Evolutionary conservation across 2,797 vertebrate species (phyloP).

Genomic region (Acipenser transmontanus): DNA sequence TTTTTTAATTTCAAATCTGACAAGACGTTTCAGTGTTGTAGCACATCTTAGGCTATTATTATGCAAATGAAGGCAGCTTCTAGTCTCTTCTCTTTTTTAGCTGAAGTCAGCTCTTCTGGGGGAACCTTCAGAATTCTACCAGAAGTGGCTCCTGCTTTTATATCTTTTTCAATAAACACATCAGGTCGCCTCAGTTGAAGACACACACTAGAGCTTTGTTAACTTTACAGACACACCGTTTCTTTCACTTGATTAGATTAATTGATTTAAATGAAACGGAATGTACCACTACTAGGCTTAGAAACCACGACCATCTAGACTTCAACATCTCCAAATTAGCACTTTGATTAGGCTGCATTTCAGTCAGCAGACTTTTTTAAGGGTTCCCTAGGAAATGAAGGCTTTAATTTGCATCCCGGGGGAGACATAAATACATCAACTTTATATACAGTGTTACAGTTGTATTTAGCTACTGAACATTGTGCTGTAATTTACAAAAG

Average conservation of each 20-base stretch:
- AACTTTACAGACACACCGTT: slow-evolving; percentile 24
- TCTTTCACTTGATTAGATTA: background rate
- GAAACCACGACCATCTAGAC: no score
- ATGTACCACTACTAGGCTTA: no score
- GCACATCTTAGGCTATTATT: slow-evolving; percentile 61
- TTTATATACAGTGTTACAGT: no score
- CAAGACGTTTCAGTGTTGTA: slow-evolving; percentile 31
- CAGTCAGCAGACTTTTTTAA: no score
- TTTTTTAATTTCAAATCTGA: slow-evolving; percentile 52
- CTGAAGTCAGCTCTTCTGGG: slow-evolving; percentile 41
- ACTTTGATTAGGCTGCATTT: no score
- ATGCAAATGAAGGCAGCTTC: slow-evolving; percentile 59
- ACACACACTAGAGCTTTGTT: slow-evolving; percentile 15
- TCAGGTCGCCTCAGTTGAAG: slow-evolving; percentile 29
- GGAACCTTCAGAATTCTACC: slow-evolving; percentile 22
- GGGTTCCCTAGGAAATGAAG: no score
- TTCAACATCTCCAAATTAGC: no score
- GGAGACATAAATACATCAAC: no score
- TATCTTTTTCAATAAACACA: slow-evolving; percentile 27
- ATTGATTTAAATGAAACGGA: no score
- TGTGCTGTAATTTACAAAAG: no score
- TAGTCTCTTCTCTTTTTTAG: slow-evolving; percentile 31
- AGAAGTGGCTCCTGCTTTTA: slow-evolving; percentile 14
- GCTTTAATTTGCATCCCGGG: no score
- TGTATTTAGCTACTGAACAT: no score